Evolutionary conservation across 1,140 invertebrate species (phyloP).

Genomic region (Babylonia areolata): DNA sequence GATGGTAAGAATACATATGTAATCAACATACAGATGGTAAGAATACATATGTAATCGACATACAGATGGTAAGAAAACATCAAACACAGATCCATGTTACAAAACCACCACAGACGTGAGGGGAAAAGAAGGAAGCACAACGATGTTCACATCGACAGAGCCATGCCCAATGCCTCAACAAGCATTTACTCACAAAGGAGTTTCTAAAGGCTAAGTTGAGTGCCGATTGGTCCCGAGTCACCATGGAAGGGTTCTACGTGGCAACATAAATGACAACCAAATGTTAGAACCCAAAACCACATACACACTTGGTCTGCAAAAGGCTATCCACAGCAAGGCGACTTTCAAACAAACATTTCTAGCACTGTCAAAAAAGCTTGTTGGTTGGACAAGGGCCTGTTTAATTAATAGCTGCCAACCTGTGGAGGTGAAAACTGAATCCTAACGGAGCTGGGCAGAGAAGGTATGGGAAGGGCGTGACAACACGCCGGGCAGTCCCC

Average conservation of each 20-base stretch:
- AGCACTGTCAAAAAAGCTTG: too few species aligned
- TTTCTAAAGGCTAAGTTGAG: constrained; percentile 73
- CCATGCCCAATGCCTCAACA: not conserved
- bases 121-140: not conserved
- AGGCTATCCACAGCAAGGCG: not conserved
- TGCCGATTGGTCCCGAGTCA: constrained; percentile 67
- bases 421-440: not conserved
- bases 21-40: not conserved
- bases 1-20: too few species aligned
- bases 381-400: too few species aligned
- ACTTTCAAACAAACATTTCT: not conserved
- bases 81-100: not conserved
- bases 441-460: too few species aligned
- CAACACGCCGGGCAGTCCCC: too few species aligned
- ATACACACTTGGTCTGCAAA: not conserved
- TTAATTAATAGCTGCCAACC: too few species aligned
- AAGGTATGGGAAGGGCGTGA: too few species aligned
- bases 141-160: not conserved
- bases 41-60: not conserved
- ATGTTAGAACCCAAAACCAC: not conserved
- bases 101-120: not conserved
- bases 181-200: constrained; percentile 70
- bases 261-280: constrained; percentile 1
- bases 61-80: not conserved
- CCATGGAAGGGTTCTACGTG: constrained; percentile 56